These are phyloP conservation scores for Trididemnum clinides DNA, from an alignment of 23 tunicate genomes.

Conservation along the genomic window DNA sequence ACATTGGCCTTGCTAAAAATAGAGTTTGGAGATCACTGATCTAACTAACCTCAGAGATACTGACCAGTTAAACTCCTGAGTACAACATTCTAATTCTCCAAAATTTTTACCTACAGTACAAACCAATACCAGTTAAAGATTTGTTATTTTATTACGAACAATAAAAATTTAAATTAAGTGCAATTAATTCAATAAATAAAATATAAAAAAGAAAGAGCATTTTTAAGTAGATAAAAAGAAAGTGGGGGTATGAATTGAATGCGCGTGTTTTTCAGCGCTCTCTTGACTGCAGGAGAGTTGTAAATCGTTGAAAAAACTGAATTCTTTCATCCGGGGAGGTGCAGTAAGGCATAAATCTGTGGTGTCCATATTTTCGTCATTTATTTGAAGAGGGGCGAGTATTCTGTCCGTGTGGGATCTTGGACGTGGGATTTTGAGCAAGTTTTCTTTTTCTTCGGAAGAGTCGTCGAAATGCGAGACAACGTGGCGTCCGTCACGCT, in stretches of 20 bases:
- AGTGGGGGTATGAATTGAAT: background rate
- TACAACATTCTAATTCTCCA: too few species aligned
- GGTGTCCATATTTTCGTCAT: background rate
- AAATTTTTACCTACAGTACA: too few species aligned
- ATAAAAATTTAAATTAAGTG: too few species aligned
- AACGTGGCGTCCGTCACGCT: background rate
- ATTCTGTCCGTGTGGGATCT: background rate
- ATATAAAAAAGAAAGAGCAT: background rate
- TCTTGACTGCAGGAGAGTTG: background rate
- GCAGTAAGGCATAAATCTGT: background rate
- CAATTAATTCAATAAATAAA: constrained; percentile 1
- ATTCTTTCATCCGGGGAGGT: background rate
- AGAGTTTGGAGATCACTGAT: too few species aligned
- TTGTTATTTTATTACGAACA: too few species aligned
- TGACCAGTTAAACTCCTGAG: too few species aligned
- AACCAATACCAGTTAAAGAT: too few species aligned
- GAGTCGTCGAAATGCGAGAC: background rate
- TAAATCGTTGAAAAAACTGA: background rate
- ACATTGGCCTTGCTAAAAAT: too few species aligned
- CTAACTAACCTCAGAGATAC: too few species aligned
- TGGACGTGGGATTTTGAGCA: background rate
- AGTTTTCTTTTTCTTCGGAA: background rate
- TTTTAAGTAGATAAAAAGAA: background rate
- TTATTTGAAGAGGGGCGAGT: background rate
- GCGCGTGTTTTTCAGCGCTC: background rate